Percentiles rank a stretch among this genome's conserved stretches.
Evolutionary conservation across 2,797 vertebrate species (phyloP).

Genomic region (Enteromius thamalakanensis): DNA sequence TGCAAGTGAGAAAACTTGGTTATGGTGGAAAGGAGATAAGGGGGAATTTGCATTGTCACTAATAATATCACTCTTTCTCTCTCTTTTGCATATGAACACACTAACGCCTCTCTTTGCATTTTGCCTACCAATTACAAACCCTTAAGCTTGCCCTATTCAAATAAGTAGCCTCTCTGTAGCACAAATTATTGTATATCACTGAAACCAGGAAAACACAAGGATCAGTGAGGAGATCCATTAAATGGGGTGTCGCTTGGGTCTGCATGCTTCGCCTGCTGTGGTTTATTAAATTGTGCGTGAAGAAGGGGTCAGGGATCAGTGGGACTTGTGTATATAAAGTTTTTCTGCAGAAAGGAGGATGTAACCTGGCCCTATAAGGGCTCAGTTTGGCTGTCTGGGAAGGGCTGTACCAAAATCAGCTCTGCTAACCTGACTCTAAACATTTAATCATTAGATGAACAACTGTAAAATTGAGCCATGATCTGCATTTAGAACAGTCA

Average conservation of each 20-base stretch:
- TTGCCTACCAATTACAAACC: constrained; percentile 20
- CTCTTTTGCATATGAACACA: not conserved
- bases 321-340: not conserved
- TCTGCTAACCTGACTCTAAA: constrained; percentile 3
- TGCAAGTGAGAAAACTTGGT: constrained; percentile 11
- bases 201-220: not conserved
- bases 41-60: constrained; percentile 2
- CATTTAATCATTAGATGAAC: constrained; percentile 19
- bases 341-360: constrained; percentile 20
- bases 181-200: constrained; percentile 11
- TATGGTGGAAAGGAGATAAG: not conserved
- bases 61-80: not conserved
- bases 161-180: not conserved
- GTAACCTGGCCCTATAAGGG: constrained; percentile 18
- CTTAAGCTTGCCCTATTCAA: not conserved
- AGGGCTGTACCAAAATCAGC: constrained; percentile 14
- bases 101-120: not conserved
- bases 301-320: constrained; percentile 11
- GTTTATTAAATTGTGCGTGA: constrained; percentile 15
- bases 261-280: constrained; percentile 2
- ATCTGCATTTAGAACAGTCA: constrained; percentile 22
- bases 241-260: constrained; percentile 1
- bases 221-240: constrained; percentile 24
- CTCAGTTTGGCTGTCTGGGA: constrained; percentile 2
- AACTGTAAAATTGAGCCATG: constrained; percentile 27